phyloP scores from a whole-genome alignment of 2,113 vertebrate genomes.

The Fukomys damarensis region DNA sequence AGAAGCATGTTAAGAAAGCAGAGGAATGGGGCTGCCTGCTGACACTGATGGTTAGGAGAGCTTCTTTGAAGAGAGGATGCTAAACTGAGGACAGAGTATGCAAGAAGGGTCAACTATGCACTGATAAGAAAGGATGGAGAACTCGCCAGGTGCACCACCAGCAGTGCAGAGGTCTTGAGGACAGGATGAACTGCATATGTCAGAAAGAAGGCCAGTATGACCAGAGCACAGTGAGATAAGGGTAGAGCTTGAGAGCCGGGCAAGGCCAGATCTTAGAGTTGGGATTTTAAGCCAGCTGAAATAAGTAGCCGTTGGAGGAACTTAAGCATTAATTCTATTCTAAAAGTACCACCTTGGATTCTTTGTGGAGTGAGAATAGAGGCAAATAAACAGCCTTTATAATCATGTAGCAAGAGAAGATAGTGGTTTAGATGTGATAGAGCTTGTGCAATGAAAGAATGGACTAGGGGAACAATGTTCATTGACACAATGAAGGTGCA shows the following conservation, averaged over 20 bases:
- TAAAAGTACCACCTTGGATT: not conserved
- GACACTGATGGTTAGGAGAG: not conserved
- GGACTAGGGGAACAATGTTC: not conserved
- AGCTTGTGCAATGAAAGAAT: not conserved
- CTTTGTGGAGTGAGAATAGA: not conserved
- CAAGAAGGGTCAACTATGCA: not conserved
- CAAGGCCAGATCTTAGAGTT: not conserved
- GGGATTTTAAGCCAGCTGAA: not conserved
- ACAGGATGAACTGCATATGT: not conserved
- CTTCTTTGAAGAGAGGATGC: not conserved
- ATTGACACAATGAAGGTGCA: not conserved
- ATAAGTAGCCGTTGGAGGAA: not conserved
- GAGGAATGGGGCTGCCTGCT: not conserved
- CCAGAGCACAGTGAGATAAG: not conserved
- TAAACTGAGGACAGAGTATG: not conserved
- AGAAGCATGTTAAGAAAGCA: not conserved
- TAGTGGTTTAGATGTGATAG: not conserved
- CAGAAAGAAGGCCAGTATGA: not conserved
- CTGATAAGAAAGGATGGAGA: rapidly evolving
- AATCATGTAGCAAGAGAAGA: not conserved
- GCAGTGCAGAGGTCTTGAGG: not conserved
- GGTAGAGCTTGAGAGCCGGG: not conserved
- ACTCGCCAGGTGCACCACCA: rapidly evolving
- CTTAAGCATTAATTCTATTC: not conserved
- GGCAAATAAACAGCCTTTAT: not conserved